These are phyloP conservation scores for Cardiocondyla obscurior DNA, from an alignment of 1,140 invertebrate species.

Conservation along the genomic window DNA sequence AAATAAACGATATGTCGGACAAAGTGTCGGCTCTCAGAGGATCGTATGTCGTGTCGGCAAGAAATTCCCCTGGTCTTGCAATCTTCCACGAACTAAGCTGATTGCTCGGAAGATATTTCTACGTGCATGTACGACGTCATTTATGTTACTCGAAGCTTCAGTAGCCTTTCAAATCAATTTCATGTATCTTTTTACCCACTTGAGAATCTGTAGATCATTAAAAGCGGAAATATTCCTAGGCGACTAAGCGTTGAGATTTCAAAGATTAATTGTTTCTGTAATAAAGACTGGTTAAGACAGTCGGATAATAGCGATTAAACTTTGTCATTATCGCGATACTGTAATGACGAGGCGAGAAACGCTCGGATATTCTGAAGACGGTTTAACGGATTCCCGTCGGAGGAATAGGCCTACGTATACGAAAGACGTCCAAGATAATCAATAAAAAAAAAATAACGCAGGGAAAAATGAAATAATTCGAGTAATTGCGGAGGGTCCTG, in stretches of 20 bases:
- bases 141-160: background rate
- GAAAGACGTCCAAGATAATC: background rate
- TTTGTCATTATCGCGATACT: background rate
- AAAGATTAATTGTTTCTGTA: background rate
- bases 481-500: background rate
- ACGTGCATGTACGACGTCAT: background rate
- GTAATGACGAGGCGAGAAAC: background rate
- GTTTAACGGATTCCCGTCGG: background rate
- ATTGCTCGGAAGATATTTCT: background rate
- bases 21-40: slow-evolving; percentile 23
- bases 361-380: background rate
- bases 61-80: slow-evolving; percentile 35
- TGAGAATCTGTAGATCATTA: background rate
- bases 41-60: slow-evolving; percentile 32
- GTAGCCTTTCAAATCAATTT: background rate
- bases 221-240: background rate
- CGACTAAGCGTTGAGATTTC: background rate
- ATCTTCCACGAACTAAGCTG: background rate
- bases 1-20: slow-evolving; percentile 47
- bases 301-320: background rate
- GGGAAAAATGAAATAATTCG: background rate
- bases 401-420: background rate
- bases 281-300: background rate
- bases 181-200: background rate
- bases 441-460: background rate